Evolutionary conservation across 2,888 invertebrate species (phyloP).

Genomic region (Bursaphelenchus okinawaensis): DNA sequence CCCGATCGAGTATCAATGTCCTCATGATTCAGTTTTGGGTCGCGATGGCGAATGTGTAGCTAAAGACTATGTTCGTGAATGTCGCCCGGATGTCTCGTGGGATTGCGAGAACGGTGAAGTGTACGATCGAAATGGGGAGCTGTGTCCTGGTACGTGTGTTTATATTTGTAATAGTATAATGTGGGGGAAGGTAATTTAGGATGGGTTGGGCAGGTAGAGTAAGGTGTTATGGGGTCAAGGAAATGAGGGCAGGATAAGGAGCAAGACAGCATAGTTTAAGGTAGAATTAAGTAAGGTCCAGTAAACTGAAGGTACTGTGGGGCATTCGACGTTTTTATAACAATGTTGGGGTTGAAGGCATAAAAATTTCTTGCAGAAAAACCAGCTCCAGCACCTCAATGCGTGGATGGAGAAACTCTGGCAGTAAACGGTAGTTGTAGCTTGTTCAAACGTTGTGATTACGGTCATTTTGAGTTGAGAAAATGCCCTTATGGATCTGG

Average conservation of each 20-base stretch:
- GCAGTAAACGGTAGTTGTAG: not conserved
- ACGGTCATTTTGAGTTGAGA: not conserved
- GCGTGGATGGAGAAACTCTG: not conserved
- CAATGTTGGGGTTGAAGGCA: too few relatives aligned
- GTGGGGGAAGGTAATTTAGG: too few relatives aligned
- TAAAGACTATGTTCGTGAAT: not conserved
- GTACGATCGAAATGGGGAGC: not conserved
- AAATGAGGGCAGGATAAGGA: too few relatives aligned
- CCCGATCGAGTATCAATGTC: slow-evolving; percentile 11
- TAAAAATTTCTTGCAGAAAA: not conserved
- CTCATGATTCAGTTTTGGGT: not conserved
- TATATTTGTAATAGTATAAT: too few relatives aligned
- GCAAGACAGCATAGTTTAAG: too few relatives aligned
- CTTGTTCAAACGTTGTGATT: not conserved
- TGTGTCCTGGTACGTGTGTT: not conserved
- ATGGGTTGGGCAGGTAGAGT: too few relatives aligned
- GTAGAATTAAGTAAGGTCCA: not conserved
- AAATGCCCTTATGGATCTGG: not conserved
- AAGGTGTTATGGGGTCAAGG: too few relatives aligned
- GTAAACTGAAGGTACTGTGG: too few relatives aligned
- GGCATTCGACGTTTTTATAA: too few relatives aligned
- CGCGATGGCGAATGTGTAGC: slow-evolving; percentile 1
- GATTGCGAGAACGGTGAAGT: not conserved
- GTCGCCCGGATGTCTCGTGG: not conserved
- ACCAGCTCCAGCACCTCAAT: not conserved